phyloP scores from a whole-genome alignment of 2,113 vertebrate genomes.

The Periophthalmodon schlosseri region DNA sequence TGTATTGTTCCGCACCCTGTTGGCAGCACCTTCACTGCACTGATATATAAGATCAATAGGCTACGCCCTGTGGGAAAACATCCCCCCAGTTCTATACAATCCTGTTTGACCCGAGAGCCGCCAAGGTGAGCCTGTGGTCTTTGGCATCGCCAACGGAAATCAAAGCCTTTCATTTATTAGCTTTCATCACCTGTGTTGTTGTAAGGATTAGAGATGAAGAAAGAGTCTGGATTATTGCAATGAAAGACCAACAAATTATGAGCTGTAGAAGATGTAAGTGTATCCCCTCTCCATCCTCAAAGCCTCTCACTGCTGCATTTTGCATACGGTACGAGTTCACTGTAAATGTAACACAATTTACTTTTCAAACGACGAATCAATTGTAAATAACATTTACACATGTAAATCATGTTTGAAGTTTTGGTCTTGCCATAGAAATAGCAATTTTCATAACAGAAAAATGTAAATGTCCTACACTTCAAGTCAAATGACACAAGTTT shows the following conservation, averaged over 20 bases:
- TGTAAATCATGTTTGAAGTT: not conserved
- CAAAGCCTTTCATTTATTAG: conserved; percentile 74
- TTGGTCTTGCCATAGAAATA: not conserved
- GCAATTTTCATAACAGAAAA: not conserved
- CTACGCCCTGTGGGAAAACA: conserved; percentile 74
- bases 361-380: not conserved
- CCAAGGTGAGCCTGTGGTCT: conserved; percentile 73
- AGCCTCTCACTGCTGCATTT: conserved; percentile 27
- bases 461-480: not conserved
- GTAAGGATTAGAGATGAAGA: conserved; percentile 74
- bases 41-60: conserved; percentile 68
- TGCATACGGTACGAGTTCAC: not conserved
- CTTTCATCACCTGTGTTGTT: conserved; percentile 70
- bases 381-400: not conserved
- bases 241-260: conserved; percentile 64
- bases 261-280: conserved; percentile 57
- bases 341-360: not conserved
- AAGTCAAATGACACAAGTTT: no score
- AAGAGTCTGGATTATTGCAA: conserved; percentile 62
- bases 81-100: conserved; percentile 24
- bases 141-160: conserved; percentile 73
- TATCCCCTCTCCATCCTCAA: conserved; percentile 66
- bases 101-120: conserved; percentile 54
- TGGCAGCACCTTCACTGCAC: conserved; percentile 19
- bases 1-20: conserved; percentile 54